These are phyloP conservation scores for Halcyon smyrnensis DNA, from an alignment of 2,797 vertebrate species.

Conservation along the genomic window DNA sequence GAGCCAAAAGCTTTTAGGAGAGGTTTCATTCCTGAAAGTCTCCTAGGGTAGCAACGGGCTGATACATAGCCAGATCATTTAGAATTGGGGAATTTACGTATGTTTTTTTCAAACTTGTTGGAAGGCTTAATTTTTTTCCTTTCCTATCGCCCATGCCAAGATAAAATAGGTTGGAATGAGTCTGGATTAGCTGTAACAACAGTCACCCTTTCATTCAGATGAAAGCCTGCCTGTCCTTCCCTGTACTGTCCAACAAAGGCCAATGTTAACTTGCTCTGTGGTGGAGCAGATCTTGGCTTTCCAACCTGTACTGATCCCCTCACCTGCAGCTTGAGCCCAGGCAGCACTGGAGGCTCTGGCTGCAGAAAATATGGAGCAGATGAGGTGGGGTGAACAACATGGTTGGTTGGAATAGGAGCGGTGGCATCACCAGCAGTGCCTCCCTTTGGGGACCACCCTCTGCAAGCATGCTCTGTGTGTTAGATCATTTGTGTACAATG, in stretches of 20 bases:
- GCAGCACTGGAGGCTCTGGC: not conserved
- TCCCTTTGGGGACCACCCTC: not conserved
- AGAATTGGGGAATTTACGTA: constrained; percentile 5
- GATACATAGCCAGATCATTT: constrained; percentile 7
- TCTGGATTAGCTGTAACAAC: not conserved
- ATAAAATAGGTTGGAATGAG: constrained; percentile 23
- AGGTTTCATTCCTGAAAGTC: not conserved
- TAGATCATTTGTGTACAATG: not conserved
- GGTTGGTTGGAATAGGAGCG: not conserved
- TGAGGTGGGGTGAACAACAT: fast-evolving
- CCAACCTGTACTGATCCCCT: fast-evolving
- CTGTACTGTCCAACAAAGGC: fast-evolving
- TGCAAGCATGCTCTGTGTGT: not conserved
- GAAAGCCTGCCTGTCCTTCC: not conserved
- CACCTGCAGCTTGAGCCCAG: not conserved
- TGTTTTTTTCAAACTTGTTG: not conserved
- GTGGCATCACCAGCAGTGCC: not conserved
- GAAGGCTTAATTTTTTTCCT: constrained; percentile 2
- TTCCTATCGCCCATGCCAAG: not conserved
- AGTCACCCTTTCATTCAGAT: not conserved
- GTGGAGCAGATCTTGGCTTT: not conserved
- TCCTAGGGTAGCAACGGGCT: not conserved
- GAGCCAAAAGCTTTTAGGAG: not conserved
- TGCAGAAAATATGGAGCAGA: not conserved
- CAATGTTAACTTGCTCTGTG: not conserved